phyloP scores from a whole-genome alignment of 2,797 vertebrate species.

The Chloroceryle amazona region DNA sequence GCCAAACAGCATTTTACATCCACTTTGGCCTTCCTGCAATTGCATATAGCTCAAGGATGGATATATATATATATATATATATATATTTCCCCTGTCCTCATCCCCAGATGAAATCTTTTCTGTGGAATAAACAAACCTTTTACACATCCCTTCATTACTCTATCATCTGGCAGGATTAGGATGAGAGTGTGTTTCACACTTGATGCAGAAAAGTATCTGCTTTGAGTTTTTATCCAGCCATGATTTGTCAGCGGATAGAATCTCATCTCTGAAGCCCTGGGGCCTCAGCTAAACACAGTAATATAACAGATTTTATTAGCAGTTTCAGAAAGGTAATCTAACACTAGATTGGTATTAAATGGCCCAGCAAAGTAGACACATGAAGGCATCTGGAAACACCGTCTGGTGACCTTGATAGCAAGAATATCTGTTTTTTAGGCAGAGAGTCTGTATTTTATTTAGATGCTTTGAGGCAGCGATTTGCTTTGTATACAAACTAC shows the following conservation, averaged over 20 bases:
- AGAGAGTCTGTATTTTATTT: constrained; percentile 6
- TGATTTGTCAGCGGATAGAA: constrained; percentile 23
- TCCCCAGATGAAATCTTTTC: neutral
- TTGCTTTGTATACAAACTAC: constrained; percentile 54
- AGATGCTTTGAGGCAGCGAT: neutral
- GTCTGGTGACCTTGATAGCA: neutral
- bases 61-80: too few species aligned
- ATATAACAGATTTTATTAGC: constrained; percentile 29
- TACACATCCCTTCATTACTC: neutral
- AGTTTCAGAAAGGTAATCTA: constrained; percentile 39
- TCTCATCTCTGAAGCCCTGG: constrained; percentile 37
- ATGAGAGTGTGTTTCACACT: neutral
- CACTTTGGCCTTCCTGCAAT: neutral
- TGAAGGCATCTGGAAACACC: constrained; percentile 6
- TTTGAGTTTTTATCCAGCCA: constrained; percentile 22
- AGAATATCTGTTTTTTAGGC: neutral
- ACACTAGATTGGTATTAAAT: constrained; percentile 55
- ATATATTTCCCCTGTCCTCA: neutral
- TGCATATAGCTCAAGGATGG: neutral
- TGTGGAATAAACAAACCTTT: constrained; percentile 1
- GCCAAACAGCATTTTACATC: neutral
- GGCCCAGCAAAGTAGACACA: constrained; percentile 7
- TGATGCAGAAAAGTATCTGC: neutral
- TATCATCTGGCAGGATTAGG: neutral
- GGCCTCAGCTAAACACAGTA: neutral